Base-by-base conservation (phyloP, 2,888 invertebrate species). In the Rhodophaea formosa region DNA sequence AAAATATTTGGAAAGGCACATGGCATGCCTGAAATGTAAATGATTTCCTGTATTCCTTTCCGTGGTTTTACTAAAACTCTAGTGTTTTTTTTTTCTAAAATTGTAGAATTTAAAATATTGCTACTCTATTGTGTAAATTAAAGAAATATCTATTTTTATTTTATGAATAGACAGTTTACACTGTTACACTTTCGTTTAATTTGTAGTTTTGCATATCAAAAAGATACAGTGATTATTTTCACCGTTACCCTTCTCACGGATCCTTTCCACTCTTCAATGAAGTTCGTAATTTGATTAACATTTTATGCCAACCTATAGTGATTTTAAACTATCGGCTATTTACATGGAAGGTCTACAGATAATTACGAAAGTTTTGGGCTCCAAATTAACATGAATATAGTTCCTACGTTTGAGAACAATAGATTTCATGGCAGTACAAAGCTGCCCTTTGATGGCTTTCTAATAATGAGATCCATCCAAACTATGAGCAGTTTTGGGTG, bases 301-400 rank as follows among this genome's bases (percentile, higher is more conserved):
- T n/a, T 39, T 39, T 10, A 39, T 12, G 39, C 12, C 12, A 12
- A 39, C 10, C 12, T 39, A 12, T n/a, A 39, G 10, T 39, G 12
- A 39, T 39, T 39, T 39, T 39, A 39, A 39, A 39, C 39, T 39
- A n/a, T 39, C 39, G 10, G 39, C 12, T 10, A 39, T 12, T 39
- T n/a, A 39, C 39, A 39, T 39, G 39, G 39, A 39, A 30, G 29
- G 8, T 23, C 14, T 2, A 12, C 30, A 32, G 32, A 55, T 32
- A 35, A 45, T 49, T 8, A 56, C 29, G 12, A 42, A 56, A 56
- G 39, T 56, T 56, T 35, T 56, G 23, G 39, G 32, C 6, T 46
- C 14, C 0, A 56, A 42, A 49, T 55, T 55, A 55, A 55, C 47
- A 39, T 55, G 32, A 45, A 47, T 46, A 46, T 47, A 55, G 23